Base-by-base conservation (phyloP, 2,113 vertebrate genomes). In the Pelusios castaneus region DNA sequence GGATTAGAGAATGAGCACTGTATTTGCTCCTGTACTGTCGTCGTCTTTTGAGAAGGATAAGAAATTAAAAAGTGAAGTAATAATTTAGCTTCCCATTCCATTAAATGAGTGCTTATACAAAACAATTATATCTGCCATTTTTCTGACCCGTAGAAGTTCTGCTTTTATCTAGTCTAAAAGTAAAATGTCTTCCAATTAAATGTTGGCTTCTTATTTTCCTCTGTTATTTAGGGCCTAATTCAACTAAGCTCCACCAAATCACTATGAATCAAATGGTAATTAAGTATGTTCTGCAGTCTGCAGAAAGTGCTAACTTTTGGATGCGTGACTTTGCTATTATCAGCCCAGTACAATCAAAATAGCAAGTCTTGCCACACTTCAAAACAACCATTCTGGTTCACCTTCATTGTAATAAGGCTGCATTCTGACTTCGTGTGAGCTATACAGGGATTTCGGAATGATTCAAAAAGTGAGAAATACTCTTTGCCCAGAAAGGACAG, bases 341-440 rank as follows among this genome's bases (percentile, higher is more conserved):
- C 87, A 93, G 85, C 60, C 45, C 16, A 83, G 27, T 1, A 1
- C 5, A 4, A 25, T 89, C 88, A 90, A 94, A 82, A 70, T 80
- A 49, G n/a, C 45, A 10, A 83, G 47, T 67, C 63, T 0, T 80
- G 91, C 90, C 93, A 94, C 51, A 67, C 70, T 91, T 91, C 47
- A 85, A 67, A 95, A 90, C 89, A 90, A 0, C 27, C 83, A 90
- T 81, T 90, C 90, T 93, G 70, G 27, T 85, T 95, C 85, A 85
- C 90, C 89, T 95, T 91, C 77, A 3, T 80, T 91, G 55, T 47
- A 80, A 82, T 87, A 90, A 95, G 25, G 80, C 60, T 10, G 2
- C 7, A 25, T 16, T 90, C 70, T 93, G 56, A 89, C 91, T 91
- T 85, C 49, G 38, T 54, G 51, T 78, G 80, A 90, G 54, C 82